Evolutionary conservation across 2,797 vertebrate species (phyloP).

Genomic region (Mycteria americana): DNA sequence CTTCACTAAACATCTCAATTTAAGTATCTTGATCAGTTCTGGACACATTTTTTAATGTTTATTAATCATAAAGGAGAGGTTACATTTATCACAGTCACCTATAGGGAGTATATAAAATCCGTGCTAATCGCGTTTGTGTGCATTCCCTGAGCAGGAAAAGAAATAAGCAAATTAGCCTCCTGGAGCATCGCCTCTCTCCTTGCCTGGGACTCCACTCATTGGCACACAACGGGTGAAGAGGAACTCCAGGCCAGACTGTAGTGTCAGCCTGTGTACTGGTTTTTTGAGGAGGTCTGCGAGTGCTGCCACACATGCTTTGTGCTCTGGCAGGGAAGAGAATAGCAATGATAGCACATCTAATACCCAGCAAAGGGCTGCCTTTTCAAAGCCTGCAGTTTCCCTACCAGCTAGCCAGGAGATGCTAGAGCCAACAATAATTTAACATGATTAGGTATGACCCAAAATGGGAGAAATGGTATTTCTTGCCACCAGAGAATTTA

Average conservation of each 20-base stretch:
- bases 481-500: not conserved
- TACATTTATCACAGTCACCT: not conserved
- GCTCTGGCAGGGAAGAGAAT: not conserved
- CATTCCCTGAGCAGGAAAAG: not conserved
- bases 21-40: not conserved
- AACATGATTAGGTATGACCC: constrained; percentile 28
- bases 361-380: not conserved
- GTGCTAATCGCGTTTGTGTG: not conserved
- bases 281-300: not conserved
- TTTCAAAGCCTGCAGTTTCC: not conserved
- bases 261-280: too few species aligned
- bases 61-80: not conserved
- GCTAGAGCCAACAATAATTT: constrained; percentile 12
- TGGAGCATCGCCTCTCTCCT: not conserved
- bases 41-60: not conserved
- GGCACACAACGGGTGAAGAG: not conserved
- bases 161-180: not conserved
- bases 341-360: not conserved
- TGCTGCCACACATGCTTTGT: not conserved
- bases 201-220: not conserved
- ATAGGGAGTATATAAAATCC: not conserved
- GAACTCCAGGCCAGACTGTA: not conserved
- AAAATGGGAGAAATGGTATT: not conserved
- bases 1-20: not conserved
- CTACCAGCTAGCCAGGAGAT: not conserved